These are phyloP conservation scores for Peromyscus leucopus DNA, from an alignment of 2,113 vertebrate genomes.

Conservation along the genomic window DNA sequence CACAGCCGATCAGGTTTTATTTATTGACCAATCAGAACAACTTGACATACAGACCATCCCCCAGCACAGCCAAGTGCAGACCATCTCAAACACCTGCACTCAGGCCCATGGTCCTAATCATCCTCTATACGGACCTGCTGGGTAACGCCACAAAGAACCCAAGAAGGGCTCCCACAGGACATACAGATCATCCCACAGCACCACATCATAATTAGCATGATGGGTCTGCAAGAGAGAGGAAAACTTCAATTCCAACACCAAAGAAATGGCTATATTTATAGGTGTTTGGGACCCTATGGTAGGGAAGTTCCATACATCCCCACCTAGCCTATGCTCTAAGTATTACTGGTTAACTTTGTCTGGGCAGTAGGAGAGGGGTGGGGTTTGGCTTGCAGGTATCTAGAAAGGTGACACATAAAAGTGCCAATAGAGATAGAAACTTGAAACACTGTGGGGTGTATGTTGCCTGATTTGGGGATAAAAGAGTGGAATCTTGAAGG, in stretches of 20 bases:
- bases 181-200: too few species aligned
- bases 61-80: too few species aligned
- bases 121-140: too few species aligned
- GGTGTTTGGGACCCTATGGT: neutral
- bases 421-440: neutral
- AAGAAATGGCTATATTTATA: neutral
- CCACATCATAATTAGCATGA: neutral
- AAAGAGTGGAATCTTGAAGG: neutral
- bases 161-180: too few species aligned
- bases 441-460: too few species aligned
- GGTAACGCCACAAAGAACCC: too few species aligned
- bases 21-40: too few species aligned
- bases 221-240: neutral
- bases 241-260: neutral
- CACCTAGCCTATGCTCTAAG: neutral
- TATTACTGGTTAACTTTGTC: neutral
- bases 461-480: neutral
- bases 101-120: too few species aligned
- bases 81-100: too few species aligned
- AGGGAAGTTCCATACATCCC: neutral
- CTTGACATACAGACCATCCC: too few species aligned
- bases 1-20: too few species aligned
- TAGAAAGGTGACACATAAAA: neutral
- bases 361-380: too few species aligned
- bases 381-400: neutral